These are phyloP conservation scores for Augochlora pura DNA, from an alignment of 1,140 invertebrate species.

Conservation along the genomic window DNA sequence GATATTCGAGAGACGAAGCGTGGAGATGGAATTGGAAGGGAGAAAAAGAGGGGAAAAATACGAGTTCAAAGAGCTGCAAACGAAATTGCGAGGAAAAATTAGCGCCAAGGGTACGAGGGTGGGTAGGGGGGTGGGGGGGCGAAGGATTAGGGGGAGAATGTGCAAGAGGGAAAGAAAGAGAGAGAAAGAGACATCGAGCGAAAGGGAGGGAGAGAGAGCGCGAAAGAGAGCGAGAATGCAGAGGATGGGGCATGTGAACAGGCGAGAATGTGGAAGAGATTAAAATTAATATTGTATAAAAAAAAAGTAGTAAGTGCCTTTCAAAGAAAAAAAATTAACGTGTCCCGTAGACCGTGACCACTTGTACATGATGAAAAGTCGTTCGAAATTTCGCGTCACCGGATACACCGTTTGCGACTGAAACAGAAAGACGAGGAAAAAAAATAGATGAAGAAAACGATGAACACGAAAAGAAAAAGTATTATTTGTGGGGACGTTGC, in stretches of 20 bases:
- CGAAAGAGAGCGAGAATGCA: conserved; percentile 51
- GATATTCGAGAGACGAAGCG: conserved; percentile 44
- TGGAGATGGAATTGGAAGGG: conserved; percentile 38
- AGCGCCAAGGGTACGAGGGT: conserved; percentile 17
- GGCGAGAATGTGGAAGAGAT: conserved; percentile 59
- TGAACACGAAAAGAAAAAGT: conserved; percentile 46
- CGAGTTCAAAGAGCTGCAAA: conserved; percentile 61
- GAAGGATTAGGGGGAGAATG: conserved; percentile 36
- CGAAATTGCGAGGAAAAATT: conserved; percentile 56
- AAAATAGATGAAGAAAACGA: conserved; percentile 41
- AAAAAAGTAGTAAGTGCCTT: conserved; percentile 81
- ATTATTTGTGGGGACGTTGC: conserved; percentile 58
- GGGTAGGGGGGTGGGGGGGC: conserved; percentile 7
- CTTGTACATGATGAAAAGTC: conserved; percentile 78
- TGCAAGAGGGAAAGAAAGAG: conserved; percentile 37
- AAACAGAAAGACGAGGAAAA: conserved; percentile 40
- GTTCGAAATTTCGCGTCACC: conserved; percentile 76
- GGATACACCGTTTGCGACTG: conserved; percentile 58
- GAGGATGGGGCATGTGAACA: conserved; percentile 53
- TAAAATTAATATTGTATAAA: conserved; percentile 78
- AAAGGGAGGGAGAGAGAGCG: conserved; percentile 16
- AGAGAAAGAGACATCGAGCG: conserved; percentile 39
- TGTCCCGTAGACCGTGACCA: conserved; percentile 81
- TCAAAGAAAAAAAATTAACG: conserved; percentile 78
- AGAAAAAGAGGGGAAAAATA: conserved; percentile 24